phyloP scores from a whole-genome alignment of 2,888 invertebrate species.

The Cordylochernes scorpioides region DNA sequence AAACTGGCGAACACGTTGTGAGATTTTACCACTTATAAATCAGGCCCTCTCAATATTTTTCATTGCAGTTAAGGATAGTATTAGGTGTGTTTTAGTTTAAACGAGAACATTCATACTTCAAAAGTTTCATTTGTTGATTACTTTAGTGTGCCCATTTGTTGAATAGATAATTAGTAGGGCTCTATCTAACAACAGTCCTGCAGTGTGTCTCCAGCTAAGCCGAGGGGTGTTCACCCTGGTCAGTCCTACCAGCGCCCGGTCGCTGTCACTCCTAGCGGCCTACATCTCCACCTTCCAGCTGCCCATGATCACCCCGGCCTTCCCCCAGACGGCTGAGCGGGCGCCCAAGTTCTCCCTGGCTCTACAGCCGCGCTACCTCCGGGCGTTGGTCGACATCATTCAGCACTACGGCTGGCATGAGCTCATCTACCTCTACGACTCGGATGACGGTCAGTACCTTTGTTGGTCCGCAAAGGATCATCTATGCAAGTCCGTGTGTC shows the following conservation, averaged over 20 bases:
- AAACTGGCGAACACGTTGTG: too few species aligned
- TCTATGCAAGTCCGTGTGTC: too few species aligned
- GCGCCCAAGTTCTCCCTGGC: conserved; percentile 11
- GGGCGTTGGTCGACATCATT: conserved; percentile 79
- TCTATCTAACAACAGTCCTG: too few species aligned
- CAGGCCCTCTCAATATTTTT: too few species aligned
- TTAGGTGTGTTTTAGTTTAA: too few species aligned
- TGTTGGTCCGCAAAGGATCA: too few species aligned
- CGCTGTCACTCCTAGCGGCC: conserved; percentile 76
- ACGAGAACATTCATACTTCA: too few species aligned
- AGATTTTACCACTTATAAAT: too few species aligned
- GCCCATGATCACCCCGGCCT: conserved; percentile 12
- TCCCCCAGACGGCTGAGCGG: conserved; percentile 8
- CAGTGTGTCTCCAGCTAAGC: conserved; percentile 71
- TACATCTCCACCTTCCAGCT: conserved; percentile 71
- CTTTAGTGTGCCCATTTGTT: too few species aligned
- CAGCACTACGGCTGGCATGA: conserved; percentile 67
- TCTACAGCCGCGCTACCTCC: conserved; percentile 83
- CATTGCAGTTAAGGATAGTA: too few species aligned
- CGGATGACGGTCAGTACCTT: conserved; percentile 66
- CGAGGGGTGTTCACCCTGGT: conserved; percentile 67
- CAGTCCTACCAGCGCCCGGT: conserved; percentile 68
- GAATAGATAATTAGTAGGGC: too few species aligned
- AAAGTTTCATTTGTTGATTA: too few species aligned
- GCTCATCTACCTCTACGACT: conserved; percentile 67